Evolutionary conservation across 2,113 vertebrate genomes (phyloP).

Genomic region (mouse (Mus musculus)): GRCm39 chr7:48922001-48922500

Average conservation of each 20-base stretch:
- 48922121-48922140: too few relatives aligned
- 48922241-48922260: not conserved
- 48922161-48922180: not conserved
- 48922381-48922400: rapidly evolving
- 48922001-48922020: too few relatives aligned
- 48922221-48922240: too few relatives aligned
- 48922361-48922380: not conserved
- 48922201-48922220: too few relatives aligned
- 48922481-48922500: not conserved
- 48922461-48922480: rapidly evolving
- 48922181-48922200: too few relatives aligned
- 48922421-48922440: slow-evolving; percentile 86
- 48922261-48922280: not conserved
- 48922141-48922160: too few relatives aligned
- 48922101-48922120: too few relatives aligned
- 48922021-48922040: too few relatives aligned
- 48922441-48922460: not conserved
- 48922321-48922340: not conserved
- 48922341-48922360: not conserved
- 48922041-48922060: too few relatives aligned
- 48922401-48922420: slow-evolving; percentile 25
- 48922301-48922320: not conserved
- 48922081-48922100: too few relatives aligned
- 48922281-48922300: not conserved
- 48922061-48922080: too few relatives aligned